Conservation (phyloP, 2,888 invertebrate genomes). For the Hemaris fuciformis region DNA sequence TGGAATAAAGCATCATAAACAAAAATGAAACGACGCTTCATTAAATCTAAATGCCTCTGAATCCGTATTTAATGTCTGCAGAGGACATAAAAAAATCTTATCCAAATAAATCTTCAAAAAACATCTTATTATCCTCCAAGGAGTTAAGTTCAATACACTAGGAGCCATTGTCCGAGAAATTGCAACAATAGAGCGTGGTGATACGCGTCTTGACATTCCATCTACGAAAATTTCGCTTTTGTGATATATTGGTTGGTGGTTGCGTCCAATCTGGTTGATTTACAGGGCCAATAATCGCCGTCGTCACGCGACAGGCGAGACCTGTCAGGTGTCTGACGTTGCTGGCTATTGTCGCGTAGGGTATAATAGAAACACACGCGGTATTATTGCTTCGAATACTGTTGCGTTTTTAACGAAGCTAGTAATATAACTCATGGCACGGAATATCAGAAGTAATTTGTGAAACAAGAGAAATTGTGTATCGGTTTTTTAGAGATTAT, state of each 20-base stretch:
- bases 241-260: conserved; percentile 62
- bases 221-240: conserved; percentile 26
- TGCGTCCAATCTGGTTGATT: conserved; percentile 72
- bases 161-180: conserved; percentile 43
- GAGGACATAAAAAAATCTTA: background rate
- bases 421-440: too few relatives aligned
- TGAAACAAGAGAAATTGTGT: too few relatives aligned
- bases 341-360: conserved; percentile 51
- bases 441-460: too few relatives aligned
- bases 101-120: background rate
- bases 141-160: conserved; percentile 15
- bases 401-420: too few relatives aligned
- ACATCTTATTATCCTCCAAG: background rate
- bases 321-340: conserved; percentile 56
- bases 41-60: background rate
- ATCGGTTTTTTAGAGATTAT: too few relatives aligned
- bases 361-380: conserved; percentile 37
- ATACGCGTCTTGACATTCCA: conserved; percentile 24
- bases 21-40: background rate
- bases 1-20: background rate
- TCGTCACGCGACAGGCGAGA: conserved; percentile 49
- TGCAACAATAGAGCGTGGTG: conserved; percentile 21
- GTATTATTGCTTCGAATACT: background rate
- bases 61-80: background rate
- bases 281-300: conserved; percentile 69